These are phyloP conservation scores for Bolinopsis microptera DNA, from an alignment of 37 sponge, comb jelly and placozoan species.

Conservation along the genomic window DNA sequence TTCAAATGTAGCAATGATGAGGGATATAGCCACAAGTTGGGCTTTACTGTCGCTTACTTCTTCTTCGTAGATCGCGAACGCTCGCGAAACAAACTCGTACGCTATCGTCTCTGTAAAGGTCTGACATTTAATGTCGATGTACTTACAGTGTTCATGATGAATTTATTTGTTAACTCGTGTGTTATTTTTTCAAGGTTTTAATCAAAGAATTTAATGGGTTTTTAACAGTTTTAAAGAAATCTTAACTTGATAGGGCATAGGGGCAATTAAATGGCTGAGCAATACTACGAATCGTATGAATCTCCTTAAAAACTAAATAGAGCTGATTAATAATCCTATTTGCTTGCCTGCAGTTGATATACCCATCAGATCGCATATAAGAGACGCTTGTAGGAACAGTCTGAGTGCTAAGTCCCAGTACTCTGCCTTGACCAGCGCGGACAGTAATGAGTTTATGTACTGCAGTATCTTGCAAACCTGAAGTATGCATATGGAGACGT, in stretches of 20 bases:
- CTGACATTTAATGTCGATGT: too few species aligned
- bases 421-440: slow-evolving; percentile 77
- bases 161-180: too few species aligned
- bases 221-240: too few species aligned
- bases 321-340: too few species aligned
- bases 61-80: slow-evolving; percentile 92
- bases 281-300: too few species aligned
- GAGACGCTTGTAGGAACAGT: slow-evolving; percentile 94
- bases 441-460: slow-evolving; percentile 81
- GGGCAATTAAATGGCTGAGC: too few species aligned
- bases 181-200: too few species aligned
- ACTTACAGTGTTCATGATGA: too few species aligned
- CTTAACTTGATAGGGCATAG: too few species aligned
- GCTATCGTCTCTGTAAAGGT: slow-evolving; percentile 79
- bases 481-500: too few species aligned
- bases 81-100: slow-evolving; percentile 93
- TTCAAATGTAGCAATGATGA: slow-evolving; percentile 92
- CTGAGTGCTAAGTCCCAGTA: slow-evolving; percentile 75
- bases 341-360: slow-evolving; percentile 22
- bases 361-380: slow-evolving; percentile 82
- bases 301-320: too few species aligned
- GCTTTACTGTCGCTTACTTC: slow-evolving; percentile 92
- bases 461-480: slow-evolving; percentile 80
- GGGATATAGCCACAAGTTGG: slow-evolving; percentile 82
- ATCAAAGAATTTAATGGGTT: too few species aligned